Conservation (phyloP, 1,140 invertebrate species). For the Scaptomyza hsui region DNA sequence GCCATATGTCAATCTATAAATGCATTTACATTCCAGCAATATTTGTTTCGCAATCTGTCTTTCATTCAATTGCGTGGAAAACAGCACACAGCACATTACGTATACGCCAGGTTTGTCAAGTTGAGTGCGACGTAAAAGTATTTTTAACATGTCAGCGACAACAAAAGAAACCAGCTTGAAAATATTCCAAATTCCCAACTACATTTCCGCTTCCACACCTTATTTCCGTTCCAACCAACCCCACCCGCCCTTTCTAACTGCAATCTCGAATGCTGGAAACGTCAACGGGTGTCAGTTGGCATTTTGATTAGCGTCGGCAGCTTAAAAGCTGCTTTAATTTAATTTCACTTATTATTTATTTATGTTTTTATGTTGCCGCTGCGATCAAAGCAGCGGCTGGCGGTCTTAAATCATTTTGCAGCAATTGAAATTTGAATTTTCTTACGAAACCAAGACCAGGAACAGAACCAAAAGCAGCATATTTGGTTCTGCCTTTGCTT, state of each 20-base stretch:
- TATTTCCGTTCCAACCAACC: not conserved
- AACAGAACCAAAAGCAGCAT: not conserved
- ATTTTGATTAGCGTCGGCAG: constrained; percentile 55
- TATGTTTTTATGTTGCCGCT: constrained; percentile 42
- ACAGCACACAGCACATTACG: constrained; percentile 29
- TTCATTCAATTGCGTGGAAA: not conserved
- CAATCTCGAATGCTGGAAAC: no score
- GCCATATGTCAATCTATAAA: no score
- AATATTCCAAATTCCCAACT: not conserved
- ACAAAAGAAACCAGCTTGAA: constrained; percentile 29
- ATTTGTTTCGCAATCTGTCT: constrained; percentile 26
- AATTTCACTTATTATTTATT: constrained; percentile 69
- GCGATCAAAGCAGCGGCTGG: constrained; percentile 45
- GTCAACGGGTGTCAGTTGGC: constrained; percentile 47
- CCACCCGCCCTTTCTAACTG: not conserved
- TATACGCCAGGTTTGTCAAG: constrained; percentile 45
- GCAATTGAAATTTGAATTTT: constrained; percentile 47
- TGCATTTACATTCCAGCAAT: not conserved
- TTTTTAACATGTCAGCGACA: constrained; percentile 65
- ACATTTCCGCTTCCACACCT: not conserved
- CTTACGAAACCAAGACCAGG: no score
- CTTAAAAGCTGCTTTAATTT: constrained; percentile 63
- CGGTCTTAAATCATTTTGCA: constrained; percentile 26
- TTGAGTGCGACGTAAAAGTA: constrained; percentile 62
- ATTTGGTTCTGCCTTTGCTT: constrained; percentile 6